Percentiles rank a stretch among this genome's conserved stretches.
Evolutionary conservation across 2,888 invertebrate genomes (phyloP).

Genomic region (Dryomyza anilis): DNA sequence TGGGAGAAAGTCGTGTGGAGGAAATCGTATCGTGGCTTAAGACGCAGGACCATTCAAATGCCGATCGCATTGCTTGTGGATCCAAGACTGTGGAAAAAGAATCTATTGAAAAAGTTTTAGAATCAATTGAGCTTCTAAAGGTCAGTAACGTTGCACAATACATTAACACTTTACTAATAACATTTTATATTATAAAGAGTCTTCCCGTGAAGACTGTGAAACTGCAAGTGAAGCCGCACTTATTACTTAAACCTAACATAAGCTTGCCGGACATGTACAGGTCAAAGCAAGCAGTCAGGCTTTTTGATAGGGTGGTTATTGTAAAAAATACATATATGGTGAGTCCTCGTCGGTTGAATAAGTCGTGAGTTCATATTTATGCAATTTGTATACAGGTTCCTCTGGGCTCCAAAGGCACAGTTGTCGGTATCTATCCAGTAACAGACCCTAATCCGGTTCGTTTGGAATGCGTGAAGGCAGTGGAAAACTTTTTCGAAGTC

Average conservation of each 20-base stretch:
- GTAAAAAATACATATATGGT: slow-evolving; percentile 74
- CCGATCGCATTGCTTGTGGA: slow-evolving; percentile 72
- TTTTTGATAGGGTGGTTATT: slow-evolving; percentile 87
- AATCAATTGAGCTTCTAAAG: slow-evolving; percentile 59
- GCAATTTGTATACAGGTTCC: slow-evolving; percentile 71
- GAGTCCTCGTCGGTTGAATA: slow-evolving; percentile 24
- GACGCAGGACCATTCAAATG: slow-evolving; percentile 68
- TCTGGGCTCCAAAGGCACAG: slow-evolving; percentile 80
- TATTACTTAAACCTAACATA: slow-evolving; percentile 67
- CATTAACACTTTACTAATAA: slow-evolving; percentile 34
- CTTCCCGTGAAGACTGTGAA: slow-evolving; percentile 64
- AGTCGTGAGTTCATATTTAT: slow-evolving; percentile 50
- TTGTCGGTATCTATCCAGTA: slow-evolving; percentile 71
- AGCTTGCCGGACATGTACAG: slow-evolving; percentile 62
- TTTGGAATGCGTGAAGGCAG: slow-evolving; percentile 63
- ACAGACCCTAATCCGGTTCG: slow-evolving; percentile 61
- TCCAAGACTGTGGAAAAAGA: slow-evolving; percentile 74
- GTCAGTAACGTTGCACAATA: slow-evolving; percentile 39
- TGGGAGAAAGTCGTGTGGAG: slow-evolving; percentile 57
- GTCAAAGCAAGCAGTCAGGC: slow-evolving; percentile 39
- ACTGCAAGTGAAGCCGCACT: slow-evolving; percentile 80
- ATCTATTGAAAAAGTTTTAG: slow-evolving; percentile 62
- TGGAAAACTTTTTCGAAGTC: slow-evolving; percentile 74
- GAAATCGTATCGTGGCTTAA: slow-evolving; percentile 74
- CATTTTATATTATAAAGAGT: slow-evolving; percentile 41